These are phyloP conservation scores for Calidris pugnax DNA, from an alignment of 2,113 vertebrate species.

Conservation along the genomic window DNA sequence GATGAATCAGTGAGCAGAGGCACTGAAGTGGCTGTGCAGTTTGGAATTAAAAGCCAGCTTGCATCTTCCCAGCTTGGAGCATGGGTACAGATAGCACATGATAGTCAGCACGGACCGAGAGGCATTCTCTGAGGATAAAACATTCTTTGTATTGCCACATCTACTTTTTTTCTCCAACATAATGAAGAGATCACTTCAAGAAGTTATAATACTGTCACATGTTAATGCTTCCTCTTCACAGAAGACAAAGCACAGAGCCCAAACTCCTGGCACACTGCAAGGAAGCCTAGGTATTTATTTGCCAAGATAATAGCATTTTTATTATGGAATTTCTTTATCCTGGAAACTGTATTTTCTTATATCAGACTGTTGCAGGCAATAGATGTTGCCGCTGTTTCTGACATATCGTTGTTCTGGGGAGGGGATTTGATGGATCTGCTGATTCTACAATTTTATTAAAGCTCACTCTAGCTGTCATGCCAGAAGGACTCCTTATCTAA, in stretches of 20 bases:
- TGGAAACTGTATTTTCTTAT: background rate
- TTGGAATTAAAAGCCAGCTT: background rate
- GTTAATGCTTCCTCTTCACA: background rate
- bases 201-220: constrained; percentile 25
- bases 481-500: background rate
- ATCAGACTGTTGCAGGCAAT: background rate
- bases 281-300: background rate
- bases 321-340: background rate
- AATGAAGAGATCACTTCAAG: constrained; percentile 41
- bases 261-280: background rate
- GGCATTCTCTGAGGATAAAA: background rate
- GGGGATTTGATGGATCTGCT: background rate
- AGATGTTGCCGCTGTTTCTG: background rate
- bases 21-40: background rate
- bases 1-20: background rate
- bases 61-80: background rate
- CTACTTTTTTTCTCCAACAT: background rate
- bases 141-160: background rate
- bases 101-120: constrained; percentile 16
- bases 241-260: constrained; percentile 18
- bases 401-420: background rate
- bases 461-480: background rate
- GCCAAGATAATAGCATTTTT: background rate
- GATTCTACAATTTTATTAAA: background rate
- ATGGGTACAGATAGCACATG: constrained; percentile 31